A percentile compares a stretch with the other conserved stretches of the same genome.
Conservation (phyloP, 2,888 invertebrate species). For the Cinara cedri region DNA sequence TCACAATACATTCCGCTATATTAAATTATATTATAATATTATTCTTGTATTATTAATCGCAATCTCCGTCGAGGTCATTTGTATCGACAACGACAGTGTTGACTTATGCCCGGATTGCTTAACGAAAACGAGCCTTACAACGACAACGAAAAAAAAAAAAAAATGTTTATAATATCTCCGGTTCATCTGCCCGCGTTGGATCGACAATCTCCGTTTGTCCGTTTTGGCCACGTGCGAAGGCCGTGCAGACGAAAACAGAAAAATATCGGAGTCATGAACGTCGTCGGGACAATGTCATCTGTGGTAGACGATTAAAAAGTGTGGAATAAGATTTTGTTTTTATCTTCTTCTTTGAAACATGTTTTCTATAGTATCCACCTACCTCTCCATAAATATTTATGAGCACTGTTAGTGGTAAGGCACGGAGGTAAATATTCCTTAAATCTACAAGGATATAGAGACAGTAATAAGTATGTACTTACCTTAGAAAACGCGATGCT, state of each 20-base stretch:
- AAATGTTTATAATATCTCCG: not conserved
- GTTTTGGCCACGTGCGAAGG: too few relatives aligned
- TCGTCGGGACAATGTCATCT: not conserved
- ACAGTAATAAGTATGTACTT: too few relatives aligned
- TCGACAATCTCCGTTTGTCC: slow-evolving; percentile 28
- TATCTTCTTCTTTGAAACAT: too few relatives aligned
- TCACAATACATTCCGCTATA: not conserved
- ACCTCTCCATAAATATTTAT: too few relatives aligned
- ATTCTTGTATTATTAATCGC: not conserved
- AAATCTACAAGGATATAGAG: too few relatives aligned
- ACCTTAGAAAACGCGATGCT: too few relatives aligned
- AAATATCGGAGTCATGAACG: slow-evolving; percentile 7
- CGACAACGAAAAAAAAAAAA: too few relatives aligned
- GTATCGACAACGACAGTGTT: not conserved
- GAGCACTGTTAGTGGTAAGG: too few relatives aligned
- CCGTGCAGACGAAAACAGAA: not conserved
- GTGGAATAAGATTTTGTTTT: too few relatives aligned
- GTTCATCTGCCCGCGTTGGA: not conserved
- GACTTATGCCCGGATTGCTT: slow-evolving; percentile 13
- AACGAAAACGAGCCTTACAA: slow-evolving; percentile 16
- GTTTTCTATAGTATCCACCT: too few relatives aligned
- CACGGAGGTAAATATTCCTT: too few relatives aligned
- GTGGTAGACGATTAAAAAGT: too few relatives aligned
- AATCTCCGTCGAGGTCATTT: slow-evolving; percentile 14
- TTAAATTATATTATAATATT: not conserved